phyloP scores from a whole-genome alignment of 2,888 invertebrate species.

The Penaeus monodon region DNA sequence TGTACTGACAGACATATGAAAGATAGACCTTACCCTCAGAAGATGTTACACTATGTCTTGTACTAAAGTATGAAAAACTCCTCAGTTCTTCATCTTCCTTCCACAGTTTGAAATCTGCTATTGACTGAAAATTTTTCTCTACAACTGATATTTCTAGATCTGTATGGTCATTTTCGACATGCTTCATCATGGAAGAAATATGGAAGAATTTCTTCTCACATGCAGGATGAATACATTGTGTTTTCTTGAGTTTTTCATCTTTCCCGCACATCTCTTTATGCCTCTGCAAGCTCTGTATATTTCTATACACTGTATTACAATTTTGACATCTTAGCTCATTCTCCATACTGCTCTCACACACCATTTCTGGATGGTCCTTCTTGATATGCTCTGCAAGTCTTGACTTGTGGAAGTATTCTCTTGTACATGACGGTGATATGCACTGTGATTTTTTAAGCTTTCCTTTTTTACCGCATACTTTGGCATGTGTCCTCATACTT shows the following conservation, averaged over 20 bases:
- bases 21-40: slow-evolving; percentile 25
- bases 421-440: slow-evolving; percentile 18
- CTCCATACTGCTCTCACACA: neutral
- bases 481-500: slow-evolving; percentile 19
- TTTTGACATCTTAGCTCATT: slow-evolving; percentile 12
- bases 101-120: slow-evolving; percentile 28
- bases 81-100: slow-evolving; percentile 30
- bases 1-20: slow-evolving; percentile 33
- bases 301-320: slow-evolving; percentile 20
- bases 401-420: slow-evolving; percentile 26
- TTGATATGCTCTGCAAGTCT: slow-evolving; percentile 14
- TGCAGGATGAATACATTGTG: slow-evolving; percentile 23
- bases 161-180: slow-evolving; percentile 33
- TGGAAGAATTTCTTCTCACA: slow-evolving; percentile 29
- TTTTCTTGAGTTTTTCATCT: slow-evolving; percentile 17
- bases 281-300: slow-evolving; percentile 21
- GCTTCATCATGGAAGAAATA: slow-evolving; percentile 35
- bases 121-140: slow-evolving; percentile 18
- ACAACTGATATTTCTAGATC: slow-evolving; percentile 13
- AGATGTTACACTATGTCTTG: slow-evolving; percentile 36
- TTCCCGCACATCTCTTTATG: slow-evolving; percentile 10
- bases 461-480: slow-evolving; percentile 20
- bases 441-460: slow-evolving; percentile 24
- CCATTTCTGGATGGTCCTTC: slow-evolving; percentile 31
- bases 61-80: slow-evolving; percentile 29